Evolutionary conservation across 2,888 invertebrate genomes (phyloP).

Genomic region (Buathra laborator): DNA sequence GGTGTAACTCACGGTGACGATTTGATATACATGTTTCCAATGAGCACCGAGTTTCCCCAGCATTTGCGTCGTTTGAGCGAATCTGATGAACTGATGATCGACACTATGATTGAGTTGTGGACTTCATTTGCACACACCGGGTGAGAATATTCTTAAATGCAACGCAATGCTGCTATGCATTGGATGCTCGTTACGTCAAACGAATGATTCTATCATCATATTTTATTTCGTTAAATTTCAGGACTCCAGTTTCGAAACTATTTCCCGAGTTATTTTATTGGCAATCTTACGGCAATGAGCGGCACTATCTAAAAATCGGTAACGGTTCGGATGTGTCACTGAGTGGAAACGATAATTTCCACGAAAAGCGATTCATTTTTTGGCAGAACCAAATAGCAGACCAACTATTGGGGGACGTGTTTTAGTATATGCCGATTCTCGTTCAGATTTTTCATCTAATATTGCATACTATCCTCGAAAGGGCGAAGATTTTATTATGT

Average conservation of each 20-base stretch:
- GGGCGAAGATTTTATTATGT: too few species aligned
- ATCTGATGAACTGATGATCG: slow-evolving; percentile 77
- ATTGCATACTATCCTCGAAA: too few species aligned
- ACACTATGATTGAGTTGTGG: slow-evolving; percentile 83
- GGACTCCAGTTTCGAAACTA: not conserved
- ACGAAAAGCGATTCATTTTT: too few species aligned
- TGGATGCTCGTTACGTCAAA: not conserved
- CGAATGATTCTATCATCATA: not conserved
- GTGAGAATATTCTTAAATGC: slow-evolving; percentile 57
- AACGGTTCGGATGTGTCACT: too few species aligned
- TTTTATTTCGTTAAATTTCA: not conserved
- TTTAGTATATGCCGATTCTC: not conserved
- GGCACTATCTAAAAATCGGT: not conserved
- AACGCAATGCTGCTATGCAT: not conserved
- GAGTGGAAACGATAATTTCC: too few species aligned
- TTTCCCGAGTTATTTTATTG: not conserved
- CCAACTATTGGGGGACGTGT: too few species aligned
- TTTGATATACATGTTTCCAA: slow-evolving; percentile 84
- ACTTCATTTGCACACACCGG: slow-evolving; percentile 80
- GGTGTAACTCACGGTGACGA: slow-evolving; percentile 86
- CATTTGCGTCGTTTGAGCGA: slow-evolving; percentile 61
- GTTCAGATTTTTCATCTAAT: not conserved
- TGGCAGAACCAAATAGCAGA: too few species aligned
- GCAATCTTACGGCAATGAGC: not conserved
- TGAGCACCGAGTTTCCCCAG: slow-evolving; percentile 32